A percentile compares a stretch with the other conserved stretches of the same genome.
Evolutionary conservation across 2,797 vertebrate species (phyloP).

Genomic region (Ispidina lecontei): DNA sequence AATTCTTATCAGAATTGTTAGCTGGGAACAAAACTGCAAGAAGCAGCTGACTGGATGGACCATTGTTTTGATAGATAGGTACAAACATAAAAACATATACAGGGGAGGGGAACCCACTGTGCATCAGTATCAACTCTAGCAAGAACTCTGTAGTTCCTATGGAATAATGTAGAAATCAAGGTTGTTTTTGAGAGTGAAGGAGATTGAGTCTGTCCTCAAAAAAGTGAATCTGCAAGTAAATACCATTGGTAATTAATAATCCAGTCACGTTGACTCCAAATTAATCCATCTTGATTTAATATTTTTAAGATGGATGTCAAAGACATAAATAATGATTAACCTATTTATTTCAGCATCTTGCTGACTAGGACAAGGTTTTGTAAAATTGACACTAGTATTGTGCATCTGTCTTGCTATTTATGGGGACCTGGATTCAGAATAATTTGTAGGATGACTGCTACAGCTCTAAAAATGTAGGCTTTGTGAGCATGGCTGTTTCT

Average conservation of each 20-base stretch:
- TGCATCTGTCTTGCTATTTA: slow-evolving; percentile 62
- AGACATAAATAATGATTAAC: slow-evolving; percentile 66
- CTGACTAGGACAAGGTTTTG: slow-evolving; percentile 46
- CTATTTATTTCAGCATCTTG: slow-evolving; percentile 53
- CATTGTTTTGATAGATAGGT: background rate
- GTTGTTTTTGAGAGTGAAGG: background rate
- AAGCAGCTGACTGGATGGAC: background rate
- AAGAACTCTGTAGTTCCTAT: background rate
- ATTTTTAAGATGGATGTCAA: slow-evolving; percentile 51
- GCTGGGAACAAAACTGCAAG: background rate
- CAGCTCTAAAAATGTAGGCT: slow-evolving; percentile 1
- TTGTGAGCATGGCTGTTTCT: background rate
- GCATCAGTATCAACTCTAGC: background rate
- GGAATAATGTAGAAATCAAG: background rate
- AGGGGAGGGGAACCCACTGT: background rate
- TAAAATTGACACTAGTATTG: background rate
- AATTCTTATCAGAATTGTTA: background rate
- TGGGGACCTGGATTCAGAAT: slow-evolving; percentile 25
- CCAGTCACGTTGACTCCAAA: slow-evolving; percentile 32
- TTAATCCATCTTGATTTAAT: slow-evolving; percentile 68
- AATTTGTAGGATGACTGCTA: background rate
- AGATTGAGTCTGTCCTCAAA: background rate
- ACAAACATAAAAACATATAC: background rate
- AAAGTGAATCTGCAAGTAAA: background rate
- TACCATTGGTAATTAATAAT: slow-evolving; percentile 17